These are phyloP conservation scores for Coreius guichenoti DNA, from an alignment of 2,797 vertebrate genomes.

Conservation along the genomic window DNA sequence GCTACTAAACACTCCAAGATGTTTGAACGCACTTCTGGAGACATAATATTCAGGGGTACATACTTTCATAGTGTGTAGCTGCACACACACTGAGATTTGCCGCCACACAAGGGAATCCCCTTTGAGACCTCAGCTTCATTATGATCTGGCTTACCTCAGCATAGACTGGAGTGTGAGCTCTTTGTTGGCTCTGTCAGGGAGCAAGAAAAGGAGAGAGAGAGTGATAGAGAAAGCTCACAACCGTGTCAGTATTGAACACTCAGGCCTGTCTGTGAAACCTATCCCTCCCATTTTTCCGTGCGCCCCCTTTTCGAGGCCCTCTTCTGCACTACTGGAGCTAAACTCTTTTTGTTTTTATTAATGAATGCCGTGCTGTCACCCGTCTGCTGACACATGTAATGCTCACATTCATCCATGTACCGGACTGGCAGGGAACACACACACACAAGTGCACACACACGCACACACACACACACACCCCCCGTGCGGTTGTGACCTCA, in stretches of 20 bases:
- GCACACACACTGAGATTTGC: slow-evolving; percentile 42
- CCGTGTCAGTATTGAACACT: slow-evolving; percentile 25
- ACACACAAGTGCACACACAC: slow-evolving; percentile 3
- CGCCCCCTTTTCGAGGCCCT: slow-evolving; percentile 23
- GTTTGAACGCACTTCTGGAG: slow-evolving; percentile 52
- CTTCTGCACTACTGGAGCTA: slow-evolving; percentile 44
- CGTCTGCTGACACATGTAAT: slow-evolving; percentile 51
- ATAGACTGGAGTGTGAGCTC: slow-evolving; percentile 50
- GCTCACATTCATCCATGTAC: slow-evolving; percentile 48
- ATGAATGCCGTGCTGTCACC: slow-evolving; percentile 44
- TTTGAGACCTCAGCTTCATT: slow-evolving; percentile 59
- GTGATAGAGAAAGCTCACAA: slow-evolving; percentile 39
- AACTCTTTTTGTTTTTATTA: slow-evolving; percentile 51
- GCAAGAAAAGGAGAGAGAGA: slow-evolving; percentile 40
- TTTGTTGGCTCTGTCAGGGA: slow-evolving; percentile 44
- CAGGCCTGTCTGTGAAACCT: slow-evolving; percentile 32
- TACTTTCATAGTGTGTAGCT: slow-evolving; percentile 33
- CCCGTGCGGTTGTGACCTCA: slow-evolving; percentile 81
- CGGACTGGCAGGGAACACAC: slow-evolving; percentile 31
- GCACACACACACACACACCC: slow-evolving; percentile 33
- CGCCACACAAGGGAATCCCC: slow-evolving; percentile 47
- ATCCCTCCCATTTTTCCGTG: slow-evolving; percentile 16
- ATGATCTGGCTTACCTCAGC: slow-evolving; percentile 58
- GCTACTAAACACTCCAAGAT: slow-evolving; percentile 46
- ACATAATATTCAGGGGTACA: slow-evolving; percentile 35